These are phyloP conservation scores for Calameuta pallipes DNA, from an alignment of 2,888 invertebrate species.

Conservation along the genomic window DNA sequence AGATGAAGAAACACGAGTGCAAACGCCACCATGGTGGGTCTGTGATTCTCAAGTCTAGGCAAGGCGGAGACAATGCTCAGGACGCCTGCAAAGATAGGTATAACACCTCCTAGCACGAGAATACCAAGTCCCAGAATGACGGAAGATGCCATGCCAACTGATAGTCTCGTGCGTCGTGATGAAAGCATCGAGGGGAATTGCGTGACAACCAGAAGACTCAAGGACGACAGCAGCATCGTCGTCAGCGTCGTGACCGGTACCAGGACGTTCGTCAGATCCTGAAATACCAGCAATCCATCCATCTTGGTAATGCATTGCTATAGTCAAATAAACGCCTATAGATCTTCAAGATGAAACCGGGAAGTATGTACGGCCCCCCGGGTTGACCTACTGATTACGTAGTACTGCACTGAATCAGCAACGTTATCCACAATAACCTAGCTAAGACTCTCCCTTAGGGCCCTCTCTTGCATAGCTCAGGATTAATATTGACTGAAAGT, in stretches of 20 bases:
- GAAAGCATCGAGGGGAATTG: slow-evolving; percentile 54
- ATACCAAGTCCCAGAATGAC: slow-evolving; percentile 72
- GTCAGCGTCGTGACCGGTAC: slow-evolving; percentile 68
- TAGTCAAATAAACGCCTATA: neutral
- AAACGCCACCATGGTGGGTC: slow-evolving; percentile 48
- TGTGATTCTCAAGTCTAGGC: slow-evolving; percentile 48
- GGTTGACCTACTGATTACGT: neutral
- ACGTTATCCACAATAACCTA: neutral
- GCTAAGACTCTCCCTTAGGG: neutral
- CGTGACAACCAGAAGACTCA: slow-evolving; percentile 71
- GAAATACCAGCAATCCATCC: slow-evolving; percentile 44
- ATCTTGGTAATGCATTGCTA: neutral
- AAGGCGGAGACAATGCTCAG: slow-evolving; percentile 78
- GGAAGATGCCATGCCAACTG: slow-evolving; percentile 71
- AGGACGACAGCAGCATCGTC: slow-evolving; percentile 73
- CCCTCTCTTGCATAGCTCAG: neutral
- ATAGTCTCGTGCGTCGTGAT: slow-evolving; percentile 45
- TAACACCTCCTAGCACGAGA: slow-evolving; percentile 72
- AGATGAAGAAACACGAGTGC: slow-evolving; percentile 41
- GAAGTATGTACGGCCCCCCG: neutral
- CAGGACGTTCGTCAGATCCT: slow-evolving; percentile 69
- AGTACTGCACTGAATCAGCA: neutral
- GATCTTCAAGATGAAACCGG: neutral
- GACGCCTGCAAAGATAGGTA: slow-evolving; percentile 77
- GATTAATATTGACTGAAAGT: neutral